Conservation (phyloP, 2,113 vertebrate species). For the Hippopotamus amphibius region DNA sequence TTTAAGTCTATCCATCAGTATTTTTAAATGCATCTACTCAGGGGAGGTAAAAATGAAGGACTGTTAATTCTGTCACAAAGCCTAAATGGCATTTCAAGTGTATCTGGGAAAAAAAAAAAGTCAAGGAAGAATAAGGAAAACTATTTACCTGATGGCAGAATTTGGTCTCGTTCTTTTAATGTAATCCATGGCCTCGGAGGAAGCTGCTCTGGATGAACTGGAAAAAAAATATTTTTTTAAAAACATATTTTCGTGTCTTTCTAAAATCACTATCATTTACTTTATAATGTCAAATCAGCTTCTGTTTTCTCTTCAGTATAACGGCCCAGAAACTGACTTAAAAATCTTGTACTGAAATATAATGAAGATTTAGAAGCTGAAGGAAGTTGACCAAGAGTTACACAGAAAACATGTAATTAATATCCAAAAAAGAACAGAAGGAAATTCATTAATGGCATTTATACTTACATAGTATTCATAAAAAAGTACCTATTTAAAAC, state of each 20-base stretch:
- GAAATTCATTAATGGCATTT: constrained; percentile 48
- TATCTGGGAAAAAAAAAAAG: neutral
- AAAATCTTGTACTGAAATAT: constrained; percentile 19
- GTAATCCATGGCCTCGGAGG: constrained; percentile 99
- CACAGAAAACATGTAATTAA: constrained; percentile 33
- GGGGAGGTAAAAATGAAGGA: constrained; percentile 41
- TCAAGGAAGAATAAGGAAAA: neutral
- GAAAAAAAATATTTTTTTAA: neutral
- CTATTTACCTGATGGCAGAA: constrained; percentile 93
- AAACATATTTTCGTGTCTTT: neutral
- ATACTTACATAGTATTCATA: constrained; percentile 21
- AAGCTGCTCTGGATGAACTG: constrained; percentile 99
- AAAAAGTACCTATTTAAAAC: constrained; percentile 53
- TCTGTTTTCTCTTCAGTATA: constrained; percentile 35
- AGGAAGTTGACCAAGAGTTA: constrained; percentile 36
- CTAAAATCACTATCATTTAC: constrained; percentile 37
- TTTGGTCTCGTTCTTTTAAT: constrained; percentile 97
- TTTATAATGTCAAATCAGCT: constrained; percentile 41
- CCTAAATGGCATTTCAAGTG: neutral
- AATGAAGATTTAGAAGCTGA: constrained; percentile 41
- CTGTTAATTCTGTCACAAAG: constrained; percentile 25
- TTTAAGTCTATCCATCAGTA: constrained; percentile 23
- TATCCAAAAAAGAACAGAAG: constrained; percentile 47
- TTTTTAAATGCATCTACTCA: constrained; percentile 23
- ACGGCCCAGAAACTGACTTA: constrained; percentile 10